These are phyloP conservation scores for Papilio polyxenes DNA, from an alignment of 1,140 invertebrate genomes.

Conservation along the genomic window DNA sequence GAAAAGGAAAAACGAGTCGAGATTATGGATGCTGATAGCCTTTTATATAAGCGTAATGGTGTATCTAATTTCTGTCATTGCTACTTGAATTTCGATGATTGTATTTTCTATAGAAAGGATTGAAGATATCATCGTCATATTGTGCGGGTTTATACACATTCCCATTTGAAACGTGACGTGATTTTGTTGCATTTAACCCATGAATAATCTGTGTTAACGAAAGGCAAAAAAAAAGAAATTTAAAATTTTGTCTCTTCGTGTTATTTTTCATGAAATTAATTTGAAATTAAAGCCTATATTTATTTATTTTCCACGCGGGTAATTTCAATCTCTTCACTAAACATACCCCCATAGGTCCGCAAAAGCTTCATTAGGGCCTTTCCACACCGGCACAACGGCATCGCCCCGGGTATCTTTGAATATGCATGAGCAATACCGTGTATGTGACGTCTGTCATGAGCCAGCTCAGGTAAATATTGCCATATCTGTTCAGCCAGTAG, in stretches of 20 bases:
- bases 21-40: slow-evolving; percentile 58
- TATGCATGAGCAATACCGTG: slow-evolving; percentile 65
- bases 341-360: slow-evolving; percentile 38
- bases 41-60: slow-evolving; percentile 61
- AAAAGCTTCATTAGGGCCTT: slow-evolving; percentile 44
- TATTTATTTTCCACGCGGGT: not conserved
- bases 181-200: no score
- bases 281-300: slow-evolving; percentile 8
- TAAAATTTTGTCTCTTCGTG: no score
- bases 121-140: no score
- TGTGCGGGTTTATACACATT: no score
- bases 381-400: slow-evolving; percentile 32
- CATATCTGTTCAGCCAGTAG: slow-evolving; percentile 34
- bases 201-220: no score
- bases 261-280: not conserved
- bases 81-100: not conserved
- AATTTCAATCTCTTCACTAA: slow-evolving; percentile 27
- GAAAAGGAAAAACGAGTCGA: slow-evolving; percentile 60
- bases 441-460: slow-evolving; percentile 56
- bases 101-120: not conserved
- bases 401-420: slow-evolving; percentile 51
- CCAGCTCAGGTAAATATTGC: slow-evolving; percentile 43
- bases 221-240: no score
- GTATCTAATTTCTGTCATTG: slow-evolving; percentile 38
- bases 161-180: no score